A percentile compares a stretch with the other conserved stretches of the same genome.
phyloP scores from a whole-genome alignment of 1,140 invertebrate genomes.

The Hypsibius dujardini region DNA sequence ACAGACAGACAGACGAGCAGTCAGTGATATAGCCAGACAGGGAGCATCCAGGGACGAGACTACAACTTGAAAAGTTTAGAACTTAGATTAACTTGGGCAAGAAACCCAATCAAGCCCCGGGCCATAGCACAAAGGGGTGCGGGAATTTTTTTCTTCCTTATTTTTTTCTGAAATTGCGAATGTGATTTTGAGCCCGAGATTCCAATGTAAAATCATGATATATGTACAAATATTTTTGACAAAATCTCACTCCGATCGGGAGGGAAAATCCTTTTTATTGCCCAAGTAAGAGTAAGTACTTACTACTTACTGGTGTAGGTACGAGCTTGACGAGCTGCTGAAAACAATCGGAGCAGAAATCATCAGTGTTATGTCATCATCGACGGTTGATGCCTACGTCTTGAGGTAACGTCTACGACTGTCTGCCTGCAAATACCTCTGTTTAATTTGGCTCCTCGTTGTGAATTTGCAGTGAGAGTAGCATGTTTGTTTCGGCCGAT shows the following conservation, averaged over 20 bases:
- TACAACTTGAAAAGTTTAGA: too few relatives aligned
- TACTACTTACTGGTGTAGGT: conserved; percentile 43
- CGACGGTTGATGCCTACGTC: conserved; percentile 83
- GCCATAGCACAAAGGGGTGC: neutral
- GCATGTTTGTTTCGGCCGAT: conserved; percentile 84
- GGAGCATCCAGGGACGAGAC: too few relatives aligned
- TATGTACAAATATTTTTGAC: neutral
- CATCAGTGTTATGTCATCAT: conserved; percentile 71
- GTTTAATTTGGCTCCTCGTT: conserved; percentile 22
- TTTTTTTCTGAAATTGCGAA: neutral
- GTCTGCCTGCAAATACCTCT: conserved; percentile 7
- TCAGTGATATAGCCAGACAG: too few relatives aligned
- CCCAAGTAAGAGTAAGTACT: neutral
- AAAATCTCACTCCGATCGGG: neutral
- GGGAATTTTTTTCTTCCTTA: conserved; percentile 18
- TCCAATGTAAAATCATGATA: neutral
- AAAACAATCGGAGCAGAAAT: conserved; percentile 87
- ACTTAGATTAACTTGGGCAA: too few relatives aligned
- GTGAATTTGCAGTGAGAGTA: conserved; percentile 63
- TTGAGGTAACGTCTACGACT: conserved; percentile 52
- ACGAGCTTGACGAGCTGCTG: conserved; percentile 64
- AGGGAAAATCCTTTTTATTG: neutral
- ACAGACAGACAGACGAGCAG: too few relatives aligned
- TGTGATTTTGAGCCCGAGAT: neutral
- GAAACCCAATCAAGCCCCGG: too few relatives aligned